Conservation (phyloP, 92 coral and sea anemone species). For the Plumapathes pennacea region DNA sequence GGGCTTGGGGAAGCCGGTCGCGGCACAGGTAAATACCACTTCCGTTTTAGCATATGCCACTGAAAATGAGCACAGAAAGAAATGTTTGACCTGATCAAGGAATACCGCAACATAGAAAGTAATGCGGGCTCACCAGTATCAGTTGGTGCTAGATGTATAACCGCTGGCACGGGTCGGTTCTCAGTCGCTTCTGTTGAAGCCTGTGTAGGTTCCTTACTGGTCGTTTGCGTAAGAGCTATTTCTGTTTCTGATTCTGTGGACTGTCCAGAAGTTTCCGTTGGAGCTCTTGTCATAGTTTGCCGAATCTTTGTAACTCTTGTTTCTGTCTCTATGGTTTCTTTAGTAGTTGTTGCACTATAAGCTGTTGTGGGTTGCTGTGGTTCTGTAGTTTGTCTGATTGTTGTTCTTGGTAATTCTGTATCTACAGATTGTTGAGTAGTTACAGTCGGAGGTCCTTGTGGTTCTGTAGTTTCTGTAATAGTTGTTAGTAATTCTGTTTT, state of each 20-base stretch:
- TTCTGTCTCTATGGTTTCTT: neutral
- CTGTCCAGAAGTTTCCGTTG: neutral
- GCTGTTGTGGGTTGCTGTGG: conserved; percentile 1
- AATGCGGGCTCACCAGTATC: conserved; percentile 14
- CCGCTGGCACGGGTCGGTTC: conserved; percentile 18
- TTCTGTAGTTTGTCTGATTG: neutral
- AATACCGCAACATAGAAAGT: too few species aligned
- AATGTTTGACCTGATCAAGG: too few species aligned
- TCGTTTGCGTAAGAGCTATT: conserved; percentile 4
- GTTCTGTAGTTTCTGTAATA: neutral
- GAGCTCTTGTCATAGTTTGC: neutral
- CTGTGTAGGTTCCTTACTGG: too few species aligned
- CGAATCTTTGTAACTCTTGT: neutral
- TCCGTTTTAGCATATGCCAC: conserved; percentile 65
- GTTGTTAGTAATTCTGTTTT: neutral
- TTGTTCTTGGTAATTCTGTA: neutral
- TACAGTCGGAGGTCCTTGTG: neutral
- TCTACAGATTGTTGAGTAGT: neutral
- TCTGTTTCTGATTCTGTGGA: neutral
- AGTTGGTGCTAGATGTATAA: conserved; percentile 6
- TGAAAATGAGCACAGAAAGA: conserved; percentile 24
- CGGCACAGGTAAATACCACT: conserved; percentile 66
- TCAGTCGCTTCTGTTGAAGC: too few species aligned
- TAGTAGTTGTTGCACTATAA: conserved; percentile 6
- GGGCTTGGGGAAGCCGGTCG: conserved; percentile 79